Percentiles rank a stretch among this genome's conserved stretches.
These are phyloP conservation scores for Plemyria rubiginata DNA, from an alignment of 2,888 invertebrate genomes.

Conservation along the genomic window DNA sequence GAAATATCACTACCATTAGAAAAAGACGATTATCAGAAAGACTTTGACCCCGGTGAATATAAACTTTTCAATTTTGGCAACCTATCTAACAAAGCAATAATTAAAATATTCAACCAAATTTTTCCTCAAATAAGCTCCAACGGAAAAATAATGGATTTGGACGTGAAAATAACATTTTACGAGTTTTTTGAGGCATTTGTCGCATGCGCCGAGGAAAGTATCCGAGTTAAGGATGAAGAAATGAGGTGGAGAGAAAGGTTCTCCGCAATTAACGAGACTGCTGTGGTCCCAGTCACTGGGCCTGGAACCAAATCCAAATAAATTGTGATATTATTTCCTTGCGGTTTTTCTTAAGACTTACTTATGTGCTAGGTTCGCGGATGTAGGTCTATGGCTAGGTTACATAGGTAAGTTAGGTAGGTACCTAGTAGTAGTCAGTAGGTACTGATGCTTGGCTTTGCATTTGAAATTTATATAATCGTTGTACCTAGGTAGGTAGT, in stretches of 20 bases:
- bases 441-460: too few species aligned
- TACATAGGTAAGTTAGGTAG: too few species aligned
- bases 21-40: conserved; percentile 31
- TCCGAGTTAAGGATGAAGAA: conserved; percentile 60
- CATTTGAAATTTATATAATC: too few species aligned
- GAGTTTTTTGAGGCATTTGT: conserved; percentile 86
- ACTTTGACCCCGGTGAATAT: conserved; percentile 7
- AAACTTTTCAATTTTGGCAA: conserved; percentile 71
- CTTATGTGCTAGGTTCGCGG: too few species aligned
- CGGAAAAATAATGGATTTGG: conserved; percentile 72
- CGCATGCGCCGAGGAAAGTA: conserved; percentile 69
- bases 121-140: conserved; percentile 76
- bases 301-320: conserved; percentile 21
- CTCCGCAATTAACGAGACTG: conserved; percentile 23
- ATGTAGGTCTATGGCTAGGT: too few species aligned
- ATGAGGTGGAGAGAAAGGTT: conserved; percentile 50
- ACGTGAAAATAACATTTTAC: conserved; percentile 83
- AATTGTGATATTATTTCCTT: background rate
- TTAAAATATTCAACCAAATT: conserved; percentile 65
- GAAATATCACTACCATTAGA: conserved; percentile 36
- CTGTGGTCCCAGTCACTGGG: conserved; percentile 12
- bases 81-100: conserved; percentile 62
- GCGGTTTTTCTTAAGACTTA: background rate
- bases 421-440: too few species aligned
- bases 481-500: too few species aligned